Evolutionary conservation across 2,113 vertebrate species (phyloP).

Genomic region (Varanus salvator): DNA sequence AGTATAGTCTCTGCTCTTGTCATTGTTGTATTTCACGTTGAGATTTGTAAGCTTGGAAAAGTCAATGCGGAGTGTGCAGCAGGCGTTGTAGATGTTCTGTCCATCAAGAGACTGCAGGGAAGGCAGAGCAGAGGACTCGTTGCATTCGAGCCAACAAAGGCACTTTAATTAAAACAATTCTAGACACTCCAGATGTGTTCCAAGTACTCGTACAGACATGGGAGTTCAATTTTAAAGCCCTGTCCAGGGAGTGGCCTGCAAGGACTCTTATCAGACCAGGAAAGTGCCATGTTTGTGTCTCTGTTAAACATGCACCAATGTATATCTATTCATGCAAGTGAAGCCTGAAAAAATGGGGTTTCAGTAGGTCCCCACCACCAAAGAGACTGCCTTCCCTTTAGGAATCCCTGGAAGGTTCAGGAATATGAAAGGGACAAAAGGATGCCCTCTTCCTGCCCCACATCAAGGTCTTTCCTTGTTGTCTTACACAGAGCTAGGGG

Average conservation of each 20-base stretch:
- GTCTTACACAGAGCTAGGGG: not conserved
- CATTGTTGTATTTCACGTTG: slow-evolving; percentile 97
- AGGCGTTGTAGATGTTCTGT: slow-evolving; percentile 97
- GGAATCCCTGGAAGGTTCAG: not conserved
- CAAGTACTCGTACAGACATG: not conserved
- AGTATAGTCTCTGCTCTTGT: slow-evolving; percentile 95
- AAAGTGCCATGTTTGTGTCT: not conserved
- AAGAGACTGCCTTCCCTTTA: too few relatives aligned
- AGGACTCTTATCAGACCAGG: not conserved
- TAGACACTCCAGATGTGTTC: not conserved
- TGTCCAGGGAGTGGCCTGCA: not conserved
- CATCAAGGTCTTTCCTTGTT: not conserved
- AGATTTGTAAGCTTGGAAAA: slow-evolving; percentile 96
- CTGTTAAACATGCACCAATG: too few relatives aligned
- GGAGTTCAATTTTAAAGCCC: not conserved
- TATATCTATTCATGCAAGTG: too few relatives aligned
- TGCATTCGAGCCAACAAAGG: not conserved
- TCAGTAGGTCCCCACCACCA: too few relatives aligned
- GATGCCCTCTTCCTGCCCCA: not conserved
- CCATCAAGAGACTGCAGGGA: slow-evolving; percentile 89
- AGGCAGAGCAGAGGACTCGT: not conserved
- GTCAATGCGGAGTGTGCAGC: slow-evolving; percentile 93
- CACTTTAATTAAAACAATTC: not conserved
- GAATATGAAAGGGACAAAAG: not conserved
- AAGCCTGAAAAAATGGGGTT: too few relatives aligned